phyloP scores from a whole-genome alignment of 2,797 vertebrate species.

The Ambastaia sidthimunki region DNA sequence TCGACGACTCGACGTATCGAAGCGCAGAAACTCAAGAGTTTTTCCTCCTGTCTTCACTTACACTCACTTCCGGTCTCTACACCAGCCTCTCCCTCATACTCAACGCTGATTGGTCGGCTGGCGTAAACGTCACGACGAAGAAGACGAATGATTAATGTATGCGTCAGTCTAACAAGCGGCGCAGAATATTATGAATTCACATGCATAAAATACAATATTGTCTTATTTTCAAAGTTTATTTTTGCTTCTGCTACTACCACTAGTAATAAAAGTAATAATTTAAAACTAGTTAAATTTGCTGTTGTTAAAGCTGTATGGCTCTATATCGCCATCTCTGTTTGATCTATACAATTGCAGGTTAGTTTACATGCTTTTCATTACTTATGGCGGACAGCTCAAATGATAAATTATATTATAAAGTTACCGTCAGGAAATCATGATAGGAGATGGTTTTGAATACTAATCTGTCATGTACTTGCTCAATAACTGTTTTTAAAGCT shows the following conservation, averaged over 20 bases:
- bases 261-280: neutral
- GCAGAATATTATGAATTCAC: neutral
- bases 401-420: too few species aligned
- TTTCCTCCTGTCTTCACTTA: constrained; percentile 47
- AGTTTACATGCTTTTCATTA: too few species aligned
- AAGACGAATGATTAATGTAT: constrained; percentile 56
- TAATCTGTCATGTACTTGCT: too few species aligned
- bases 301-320: too few species aligned
- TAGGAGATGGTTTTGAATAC: too few species aligned
- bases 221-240: neutral
- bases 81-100: constrained; percentile 59
- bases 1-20: constrained; percentile 46
- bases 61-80: constrained; percentile 80
- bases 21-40: neutral
- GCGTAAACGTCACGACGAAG: fast-evolving
- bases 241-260: neutral
- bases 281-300: too few species aligned
- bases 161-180: constrained; percentile 58
- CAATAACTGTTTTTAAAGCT: too few species aligned
- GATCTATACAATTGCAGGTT: too few species aligned
- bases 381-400: too few species aligned
- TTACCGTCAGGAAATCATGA: too few species aligned
- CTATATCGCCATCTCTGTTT: too few species aligned
- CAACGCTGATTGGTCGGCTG: constrained; percentile 66
- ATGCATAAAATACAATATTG: too few species aligned